Base-by-base conservation (phyloP, 2,888 invertebrate genomes). In the Meloe dianella region DNA sequence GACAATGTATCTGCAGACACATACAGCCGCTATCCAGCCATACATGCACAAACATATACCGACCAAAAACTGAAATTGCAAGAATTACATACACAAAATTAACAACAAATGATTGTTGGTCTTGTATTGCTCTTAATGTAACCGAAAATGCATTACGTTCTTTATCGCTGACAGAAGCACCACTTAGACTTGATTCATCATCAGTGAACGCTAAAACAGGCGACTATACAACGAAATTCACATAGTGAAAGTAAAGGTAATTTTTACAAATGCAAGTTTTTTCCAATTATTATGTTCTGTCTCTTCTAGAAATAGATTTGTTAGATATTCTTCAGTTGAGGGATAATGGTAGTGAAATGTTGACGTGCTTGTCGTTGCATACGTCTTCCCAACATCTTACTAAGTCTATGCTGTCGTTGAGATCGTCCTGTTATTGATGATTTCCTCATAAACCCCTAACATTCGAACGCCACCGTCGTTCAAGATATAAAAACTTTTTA, bases 401-500 rank as follows among this genome's bases (percentile, higher is more conserved):
- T 64, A 64, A 67, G 58, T 54, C 56, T 27, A 20, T 20, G 54
- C 54, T 56, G 67, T 72, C 71, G 69, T 63, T 64, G 66, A 71
- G 72, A 73, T 69, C 69, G 72, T 72, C 69, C 47, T 60, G 73
- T 76, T 76, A 76, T 76, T 80, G 79, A 80, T 80, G 80, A 76
- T 75, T 75, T 75, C 75, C 74, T 75, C 77, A 77, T 75, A 76
- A 77, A 77, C 74, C 77, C 75, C 41, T 73, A 72, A 47, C 75
- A 72, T 73, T 70, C 73, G 69, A 75, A 71, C 74, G 17, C 75
- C 76, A 76, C 76, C 74, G 69, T 65, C 68, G 70, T 60, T 64
- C 70, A 77, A 35, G 81, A 81, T 81, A 82, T 82, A 83, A 83
- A 83, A 83, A 82, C 75, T 83, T 83, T 83, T 83, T 81, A 82